Conservation (phyloP, 2,113 vertebrate genomes). For the Melanerpes formicivorus region DNA sequence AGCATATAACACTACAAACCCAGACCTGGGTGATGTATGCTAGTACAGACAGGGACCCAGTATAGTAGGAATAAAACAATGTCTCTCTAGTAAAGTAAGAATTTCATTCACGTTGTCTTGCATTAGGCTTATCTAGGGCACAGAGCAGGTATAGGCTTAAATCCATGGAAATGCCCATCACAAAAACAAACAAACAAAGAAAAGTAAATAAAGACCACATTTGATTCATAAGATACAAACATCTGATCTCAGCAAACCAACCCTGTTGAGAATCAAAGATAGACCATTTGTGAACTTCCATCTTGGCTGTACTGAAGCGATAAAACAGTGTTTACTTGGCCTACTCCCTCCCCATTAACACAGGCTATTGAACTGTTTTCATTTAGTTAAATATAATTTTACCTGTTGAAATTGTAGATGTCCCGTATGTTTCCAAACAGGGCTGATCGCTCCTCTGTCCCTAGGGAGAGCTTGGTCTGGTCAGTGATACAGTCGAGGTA, state of each 20-base stretch:
- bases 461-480: slow-evolving; percentile 87
- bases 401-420: slow-evolving; percentile 97
- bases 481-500: slow-evolving; percentile 92
- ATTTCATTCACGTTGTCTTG: not conserved
- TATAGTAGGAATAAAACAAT: not conserved
- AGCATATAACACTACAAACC: not conserved
- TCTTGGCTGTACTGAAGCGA: not conserved
- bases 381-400: slow-evolving; percentile 9
- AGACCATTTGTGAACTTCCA: not conserved
- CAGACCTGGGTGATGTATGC: not conserved
- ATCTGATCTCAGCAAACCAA: not conserved
- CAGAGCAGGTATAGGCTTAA: not conserved
- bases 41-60: not conserved
- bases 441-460: slow-evolving; percentile 87
- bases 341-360: not conserved
- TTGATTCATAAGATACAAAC: not conserved
- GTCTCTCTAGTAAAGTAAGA: not conserved
- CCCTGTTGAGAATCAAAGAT: not conserved
- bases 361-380: not conserved
- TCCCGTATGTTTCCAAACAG: slow-evolving; percentile 96
- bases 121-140: not conserved
- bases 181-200: not conserved
- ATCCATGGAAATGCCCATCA: not conserved
- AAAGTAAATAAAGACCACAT: not conserved
- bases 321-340: not conserved